Evolutionary conservation across 2,888 invertebrate genomes (phyloP), one percentile per base, ranked within the genome.

Genomic region (Cantharis rustica): DNA sequence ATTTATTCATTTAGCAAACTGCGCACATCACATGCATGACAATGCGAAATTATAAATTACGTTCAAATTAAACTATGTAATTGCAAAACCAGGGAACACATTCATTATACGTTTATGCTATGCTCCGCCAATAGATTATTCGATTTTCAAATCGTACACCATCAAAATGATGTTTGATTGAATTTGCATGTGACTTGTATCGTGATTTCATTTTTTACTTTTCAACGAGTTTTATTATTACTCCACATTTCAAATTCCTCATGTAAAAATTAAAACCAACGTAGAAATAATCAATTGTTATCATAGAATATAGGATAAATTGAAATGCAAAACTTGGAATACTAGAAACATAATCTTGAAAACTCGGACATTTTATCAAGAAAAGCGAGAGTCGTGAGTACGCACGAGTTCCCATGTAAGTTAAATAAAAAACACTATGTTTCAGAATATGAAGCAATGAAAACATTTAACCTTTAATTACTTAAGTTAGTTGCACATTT

Each of bases 31-130:
- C 87, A 85, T 87, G 87, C 87, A 87, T 87, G 88, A 88, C 88
- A 88, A 88, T 88, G 87, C 87, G 84, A 87, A 88, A 88, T 88
- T 88, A 88, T 88, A 88, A 88, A 88, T 88, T 87, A 88, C 88
- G 87, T 87, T 88, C 87, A 87, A 88, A 88, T 88, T 88, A 88
- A 88, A 88, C 88, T 88, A 88, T 88, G 88, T 88, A 88, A 88
- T 88, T 88, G 88, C 88, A 85, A 88, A 87, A 86, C 87, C 86
- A 84, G 85, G 86, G 85, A 85, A 85, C 86, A 86, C 87, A 87
- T 87, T 86, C 87, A 87, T 88, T 88, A 87, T 87, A 84, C 83
- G 72, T 70, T 76, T 75, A 76, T 73, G 70, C 62, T 75, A 27
- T 72, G 72, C 68, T 75, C 74, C 71, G 79, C 80, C 79, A 80